Evolutionary conservation across 1,140 invertebrate genomes (phyloP).

Genomic region (Melipona quadrifasciata): DNA sequence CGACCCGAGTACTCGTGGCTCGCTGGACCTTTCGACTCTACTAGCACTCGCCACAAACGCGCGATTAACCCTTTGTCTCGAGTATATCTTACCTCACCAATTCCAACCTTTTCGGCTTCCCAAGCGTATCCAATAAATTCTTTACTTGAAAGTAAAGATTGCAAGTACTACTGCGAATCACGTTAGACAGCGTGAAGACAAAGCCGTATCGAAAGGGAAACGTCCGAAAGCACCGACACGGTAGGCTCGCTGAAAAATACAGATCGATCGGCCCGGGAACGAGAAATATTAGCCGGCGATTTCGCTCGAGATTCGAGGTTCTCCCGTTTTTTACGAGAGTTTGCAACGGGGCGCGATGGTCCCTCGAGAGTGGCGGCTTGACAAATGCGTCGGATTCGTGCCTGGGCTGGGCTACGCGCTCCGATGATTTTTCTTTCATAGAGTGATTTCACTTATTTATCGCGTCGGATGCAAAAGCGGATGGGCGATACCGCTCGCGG

Average conservation of each 20-base stretch:
- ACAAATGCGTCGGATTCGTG: constrained; percentile 25
- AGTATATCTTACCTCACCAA: too few relatives aligned
- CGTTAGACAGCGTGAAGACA: too few relatives aligned
- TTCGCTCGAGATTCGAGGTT: constrained; percentile 7
- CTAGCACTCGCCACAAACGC: too few relatives aligned
- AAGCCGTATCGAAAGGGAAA: too few relatives aligned
- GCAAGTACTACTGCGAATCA: too few relatives aligned
- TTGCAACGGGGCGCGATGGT: neutral
- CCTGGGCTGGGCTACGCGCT: neutral
- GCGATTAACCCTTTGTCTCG: too few relatives aligned
- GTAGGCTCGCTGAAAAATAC: constrained; percentile 1
- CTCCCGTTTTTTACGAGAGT: constrained; percentile 7
- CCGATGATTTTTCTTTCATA: constrained; percentile 45
- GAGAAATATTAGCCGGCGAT: constrained; percentile 38
- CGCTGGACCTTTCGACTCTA: too few relatives aligned
- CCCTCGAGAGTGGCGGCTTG: constrained; percentile 19
- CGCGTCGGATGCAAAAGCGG: constrained; percentile 5
- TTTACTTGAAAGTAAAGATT: too few relatives aligned
- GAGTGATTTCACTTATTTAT: constrained; percentile 46
- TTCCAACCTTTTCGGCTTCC: too few relatives aligned
- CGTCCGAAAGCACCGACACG: too few relatives aligned
- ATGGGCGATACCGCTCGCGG: constrained; percentile 1
- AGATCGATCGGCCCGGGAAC: constrained; percentile 10
- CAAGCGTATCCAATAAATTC: too few relatives aligned
- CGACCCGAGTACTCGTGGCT: too few relatives aligned